Evolutionary conservation across 92 coral and sea anemone genomes (phyloP), one percentile per base, ranked within the genome.

Genomic region (Montipora capitata): DNA sequence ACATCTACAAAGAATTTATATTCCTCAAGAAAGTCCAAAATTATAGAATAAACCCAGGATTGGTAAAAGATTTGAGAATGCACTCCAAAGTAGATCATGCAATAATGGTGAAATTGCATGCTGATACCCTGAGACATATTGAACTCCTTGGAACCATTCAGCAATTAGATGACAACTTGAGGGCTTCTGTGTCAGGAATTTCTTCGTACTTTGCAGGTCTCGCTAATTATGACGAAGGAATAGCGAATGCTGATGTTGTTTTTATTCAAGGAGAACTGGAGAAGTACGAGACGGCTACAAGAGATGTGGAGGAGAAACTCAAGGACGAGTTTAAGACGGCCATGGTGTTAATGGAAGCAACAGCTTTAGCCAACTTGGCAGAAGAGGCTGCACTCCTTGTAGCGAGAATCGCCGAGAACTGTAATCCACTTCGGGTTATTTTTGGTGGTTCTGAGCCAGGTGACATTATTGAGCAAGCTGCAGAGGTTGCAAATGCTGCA

Each of bases 201-300:
- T 66, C 84, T 1, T 52, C 41, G 5, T 89, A 89, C 42, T 84
- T 84, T 68, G 17, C 39, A 10, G 77, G 72, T 6, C 72, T 89
- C 10, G 89, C 90, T 40, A 54, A 52, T 41, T 89, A 83, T 70
- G 93, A 89, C 64, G 84, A 89, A 70, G 76, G 75, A 3, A 84
- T 89, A 52, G 90, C 85, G 4, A 57, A 77, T 1, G 61, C 74
- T 2, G 93, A 89, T 38, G 89, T 84, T 3, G 16, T 15, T 1
- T 89, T 74, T 15, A 68, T 89, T 13, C 15, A 14, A 58, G 64
- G 15, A 14, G 15, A 58, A 16, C 64, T 12, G 4, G 15, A 58
- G 15, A 13, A 58, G 1, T 20, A 20, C 27, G 27, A 20, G 27
- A 20, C 27, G 27, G 27, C 27, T 20, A 20, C 27, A 20, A 20